Evolutionary conservation across 2,113 vertebrate genomes (phyloP).

Genomic region (Brevimyrus niger): DNA sequence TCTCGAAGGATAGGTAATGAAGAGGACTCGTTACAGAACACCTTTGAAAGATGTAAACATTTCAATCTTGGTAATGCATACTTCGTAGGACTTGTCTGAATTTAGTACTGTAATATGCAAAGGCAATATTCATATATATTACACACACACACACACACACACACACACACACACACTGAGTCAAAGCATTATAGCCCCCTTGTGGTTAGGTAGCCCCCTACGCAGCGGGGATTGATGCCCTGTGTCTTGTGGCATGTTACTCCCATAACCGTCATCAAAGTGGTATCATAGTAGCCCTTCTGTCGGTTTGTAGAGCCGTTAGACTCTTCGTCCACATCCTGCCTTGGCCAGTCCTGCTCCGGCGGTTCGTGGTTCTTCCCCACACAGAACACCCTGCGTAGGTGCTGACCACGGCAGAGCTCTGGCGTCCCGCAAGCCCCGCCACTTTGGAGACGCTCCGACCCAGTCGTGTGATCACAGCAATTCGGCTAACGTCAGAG

Average conservation of each 20-base stretch:
- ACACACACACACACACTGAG: neutral
- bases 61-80: neutral
- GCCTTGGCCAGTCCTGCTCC: neutral
- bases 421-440: rapidly evolving
- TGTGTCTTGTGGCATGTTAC: neutral
- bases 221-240: no score
- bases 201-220: neutral
- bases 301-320: neutral
- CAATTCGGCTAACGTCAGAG: neutral
- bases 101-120: neutral
- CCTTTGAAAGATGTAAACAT: neutral
- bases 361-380: neutral
- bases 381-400: neutral
- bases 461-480: neutral
- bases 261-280: neutral
- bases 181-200: neutral
- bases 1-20: neutral
- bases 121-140: neutral
- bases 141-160: neutral
- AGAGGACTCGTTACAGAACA: neutral
- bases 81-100: neutral
- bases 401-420: neutral
- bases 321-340: neutral
- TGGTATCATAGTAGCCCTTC: neutral
- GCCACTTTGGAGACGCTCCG: neutral